Conservation (phyloP, 2,797 vertebrate species). For the Enteromius fasciolatus region DNA sequence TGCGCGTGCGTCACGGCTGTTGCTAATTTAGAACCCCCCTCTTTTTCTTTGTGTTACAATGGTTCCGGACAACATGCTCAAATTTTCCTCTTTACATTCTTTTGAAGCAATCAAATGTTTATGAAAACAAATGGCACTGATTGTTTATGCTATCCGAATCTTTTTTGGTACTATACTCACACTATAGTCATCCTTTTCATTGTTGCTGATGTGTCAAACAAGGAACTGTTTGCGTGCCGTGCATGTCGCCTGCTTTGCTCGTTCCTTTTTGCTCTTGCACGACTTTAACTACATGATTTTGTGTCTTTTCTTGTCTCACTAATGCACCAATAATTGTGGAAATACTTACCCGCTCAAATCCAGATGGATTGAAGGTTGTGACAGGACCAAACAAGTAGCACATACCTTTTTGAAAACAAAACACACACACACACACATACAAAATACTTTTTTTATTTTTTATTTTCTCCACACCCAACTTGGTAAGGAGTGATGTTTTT, state of each 20-base stretch:
- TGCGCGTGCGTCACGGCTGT: constrained; percentile 58
- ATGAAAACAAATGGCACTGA: neutral
- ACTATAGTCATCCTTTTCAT: neutral
- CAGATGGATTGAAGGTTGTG: constrained; percentile 8
- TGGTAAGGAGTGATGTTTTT: constrained; percentile 24
- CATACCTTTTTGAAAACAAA: constrained; percentile 15
- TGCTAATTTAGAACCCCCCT: constrained; percentile 48
- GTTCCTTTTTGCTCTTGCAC: constrained; percentile 21
- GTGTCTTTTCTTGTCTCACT: neutral
- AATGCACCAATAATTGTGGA: neutral
- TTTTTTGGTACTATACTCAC: neutral
- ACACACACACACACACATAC: neutral
- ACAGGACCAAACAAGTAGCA: constrained; percentile 33
- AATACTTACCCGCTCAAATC: neutral
- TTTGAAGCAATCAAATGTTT: neutral
- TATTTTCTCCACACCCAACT: neutral
- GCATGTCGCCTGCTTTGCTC: constrained; percentile 29
- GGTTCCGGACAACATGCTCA: constrained; percentile 20
- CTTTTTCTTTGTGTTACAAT: constrained; percentile 31
- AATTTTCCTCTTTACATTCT: constrained; percentile 21
- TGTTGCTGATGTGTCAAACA: neutral
- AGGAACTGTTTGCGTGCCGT: constrained; percentile 28
- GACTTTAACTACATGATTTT: neutral
- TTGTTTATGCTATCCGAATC: neutral
- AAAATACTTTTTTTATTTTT: neutral